Base-by-base conservation (phyloP, 2,888 invertebrate genomes). In the Esperia sulphurella region DNA sequence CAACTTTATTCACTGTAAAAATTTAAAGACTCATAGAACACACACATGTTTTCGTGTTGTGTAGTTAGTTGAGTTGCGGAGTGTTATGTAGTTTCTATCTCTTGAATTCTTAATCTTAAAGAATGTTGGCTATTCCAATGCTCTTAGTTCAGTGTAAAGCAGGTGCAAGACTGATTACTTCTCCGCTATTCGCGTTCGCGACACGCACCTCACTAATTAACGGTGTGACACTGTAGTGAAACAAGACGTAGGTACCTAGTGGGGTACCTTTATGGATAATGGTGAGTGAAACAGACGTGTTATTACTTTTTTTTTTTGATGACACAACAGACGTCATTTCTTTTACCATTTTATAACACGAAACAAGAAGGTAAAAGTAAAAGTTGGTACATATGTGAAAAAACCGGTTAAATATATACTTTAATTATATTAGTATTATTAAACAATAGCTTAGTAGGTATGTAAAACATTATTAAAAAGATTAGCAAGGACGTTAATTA, bases 141-240 rank as follows among this genome's bases (percentile, higher is more conserved):
- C 4, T 8, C 53, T 55, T 33, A 33, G 8, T 8, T 71, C 68
- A 33, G n/a, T 30, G 65, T 48, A 33, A 37, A 42, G 14, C 41
- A 21, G 21, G 10, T 38, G 77, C 72, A 76, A 80, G 76, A 78
- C 81, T 86, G 84, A 84, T 84, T 85, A 85, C 85, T 85, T 68
- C 68, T 68, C 68, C 21, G 21, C 21, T 21, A 21, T 21, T 21
- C 52, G 54, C 55, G 63, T 64, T 61, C 65, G 68, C 68, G 71
- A 68, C 21, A 81, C 79, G 77, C 79, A 76, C 71, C 77, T 75
- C 59, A 61, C 77, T 83, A 84, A 85, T 85, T 81, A 82, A 79
- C 76, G 73, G 21, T 21, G 21, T 21, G 21, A 21, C 21, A 21
- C 21, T 21, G 21, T n/a, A n/a, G 21, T 21, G 21, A 21, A 21